phyloP scores from a whole-genome alignment of 2,113 vertebrate genomes.

The Diglossa brunneiventris region DNA sequence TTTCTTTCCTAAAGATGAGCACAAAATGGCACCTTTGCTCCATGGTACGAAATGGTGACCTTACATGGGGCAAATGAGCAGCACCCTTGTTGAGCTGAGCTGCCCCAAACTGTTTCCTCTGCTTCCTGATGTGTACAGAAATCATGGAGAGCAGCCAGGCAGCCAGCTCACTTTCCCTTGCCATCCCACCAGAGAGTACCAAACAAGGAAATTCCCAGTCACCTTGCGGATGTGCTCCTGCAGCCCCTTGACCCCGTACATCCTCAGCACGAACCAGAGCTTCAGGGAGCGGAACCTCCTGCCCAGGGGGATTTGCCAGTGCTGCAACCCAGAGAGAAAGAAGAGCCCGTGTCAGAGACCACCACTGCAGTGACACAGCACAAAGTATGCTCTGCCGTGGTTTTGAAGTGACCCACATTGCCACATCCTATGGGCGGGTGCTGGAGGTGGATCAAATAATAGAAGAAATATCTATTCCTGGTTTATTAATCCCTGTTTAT shows the following conservation, averaged over 20 bases:
- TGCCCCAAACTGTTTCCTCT: background rate
- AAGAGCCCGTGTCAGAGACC: background rate
- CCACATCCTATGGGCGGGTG: background rate
- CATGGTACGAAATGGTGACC: background rate
- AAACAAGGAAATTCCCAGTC: background rate
- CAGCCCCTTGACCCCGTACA: slow-evolving; percentile 87
- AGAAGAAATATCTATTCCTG: background rate
- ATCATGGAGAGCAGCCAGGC: background rate
- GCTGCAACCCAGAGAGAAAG: slow-evolving; percentile 70
- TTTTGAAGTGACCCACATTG: accelerated
- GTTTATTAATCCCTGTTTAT: background rate
- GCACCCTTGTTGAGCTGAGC: background rate
- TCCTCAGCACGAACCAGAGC: slow-evolving; percentile 94
- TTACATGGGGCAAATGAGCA: accelerated
- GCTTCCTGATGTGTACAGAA: background rate
- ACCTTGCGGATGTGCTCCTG: slow-evolving; percentile 91
- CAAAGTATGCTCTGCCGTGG: background rate
- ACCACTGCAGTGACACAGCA: background rate
- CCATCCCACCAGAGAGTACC: background rate
- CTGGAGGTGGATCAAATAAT: background rate
- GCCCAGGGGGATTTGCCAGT: slow-evolving; percentile 95
- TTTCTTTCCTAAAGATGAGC: background rate
- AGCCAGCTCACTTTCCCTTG: background rate
- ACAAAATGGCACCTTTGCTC: background rate
- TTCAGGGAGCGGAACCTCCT: slow-evolving; percentile 94